Conservation (phyloP, 1,140 invertebrate species). For the Venturia canescens region DNA sequence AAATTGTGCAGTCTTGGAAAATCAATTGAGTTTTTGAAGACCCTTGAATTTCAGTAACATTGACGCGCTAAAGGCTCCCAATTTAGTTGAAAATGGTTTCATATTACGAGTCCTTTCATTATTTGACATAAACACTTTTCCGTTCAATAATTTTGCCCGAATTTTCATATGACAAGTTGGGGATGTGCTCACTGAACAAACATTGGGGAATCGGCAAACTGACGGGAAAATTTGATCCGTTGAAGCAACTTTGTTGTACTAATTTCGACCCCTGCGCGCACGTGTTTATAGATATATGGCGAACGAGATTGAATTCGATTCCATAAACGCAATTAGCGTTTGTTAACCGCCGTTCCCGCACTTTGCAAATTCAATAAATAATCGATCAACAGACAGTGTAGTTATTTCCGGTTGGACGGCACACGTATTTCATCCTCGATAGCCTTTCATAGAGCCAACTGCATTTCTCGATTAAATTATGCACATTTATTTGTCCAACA, state of each 20-base stretch:
- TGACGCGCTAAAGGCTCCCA: too few relatives aligned
- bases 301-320: conserved; percentile 14
- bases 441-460: neutral
- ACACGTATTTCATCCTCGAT: neutral
- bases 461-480: neutral
- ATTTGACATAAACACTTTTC: neutral
- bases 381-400: conserved; percentile 15
- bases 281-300: neutral
- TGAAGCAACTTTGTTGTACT: conserved; percentile 3
- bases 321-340: conserved; percentile 15
- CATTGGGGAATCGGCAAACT: neutral
- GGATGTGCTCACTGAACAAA: neutral
- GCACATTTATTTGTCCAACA: neutral
- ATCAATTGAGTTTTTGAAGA: too few relatives aligned
- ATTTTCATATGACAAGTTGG: neutral
- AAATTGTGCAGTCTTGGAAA: too few relatives aligned
- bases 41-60: too few relatives aligned
- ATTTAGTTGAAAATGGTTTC: too few relatives aligned
- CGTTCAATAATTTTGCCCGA: neutral
- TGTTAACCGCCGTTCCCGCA: conserved; percentile 1
- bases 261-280: neutral
- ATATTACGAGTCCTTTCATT: neutral
- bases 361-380: conserved; percentile 35
- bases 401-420: neutral
- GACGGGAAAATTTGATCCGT: neutral